Evolutionary conservation across 2,797 vertebrate species (phyloP), one percentile per base, ranked within the genome.

Genomic region (Pyrocephalus nanus): DNA sequence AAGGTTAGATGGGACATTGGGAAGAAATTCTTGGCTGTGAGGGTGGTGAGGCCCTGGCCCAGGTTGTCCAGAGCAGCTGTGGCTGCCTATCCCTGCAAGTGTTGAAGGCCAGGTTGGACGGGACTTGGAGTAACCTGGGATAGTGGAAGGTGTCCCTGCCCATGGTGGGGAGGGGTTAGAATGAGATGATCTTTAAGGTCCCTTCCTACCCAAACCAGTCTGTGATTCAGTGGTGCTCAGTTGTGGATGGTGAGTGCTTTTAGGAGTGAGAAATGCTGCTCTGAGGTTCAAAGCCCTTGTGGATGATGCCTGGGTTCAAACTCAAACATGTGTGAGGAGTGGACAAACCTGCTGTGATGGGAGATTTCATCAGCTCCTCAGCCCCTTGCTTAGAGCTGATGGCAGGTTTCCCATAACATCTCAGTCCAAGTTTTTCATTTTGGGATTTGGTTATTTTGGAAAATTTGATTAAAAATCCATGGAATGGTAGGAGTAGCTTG

Each of bases 381-480:
- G 9, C 38, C 45, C 40, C 14, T 90, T 3, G 1, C 64, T 81
- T 61, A 15, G 29, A 61, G 70, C 66, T 54, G 30, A 22, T 40
- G 48, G 26, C 0, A 0, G 26, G 27, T 86, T 91, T 86, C 58
- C 51, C 11, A 2, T 57, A 40, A 74, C 21, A 22, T 54, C 34
- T 50, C 17, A 50, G 45, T 54, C 69, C 14, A 12, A 72, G 54
- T 85, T 86, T 88, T 72, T 83, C 30, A 9, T 53, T 32, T 38
- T 32, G 25, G 45, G 40, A 15, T 71, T 67, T 89, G 81, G 58
- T 64, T 92, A 23, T 85, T 93, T 91, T 84, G 58, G 74, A 93
- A 89, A 91, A 84, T 48, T 45, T 60, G 53, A 53, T 85, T 78
- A 55, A 89, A 93, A 79, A n/a, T 55, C n/a, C 40, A 12, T 62